phyloP scores from a whole-genome alignment of 2,797 vertebrate species.

The Amazona finschi region DNA sequence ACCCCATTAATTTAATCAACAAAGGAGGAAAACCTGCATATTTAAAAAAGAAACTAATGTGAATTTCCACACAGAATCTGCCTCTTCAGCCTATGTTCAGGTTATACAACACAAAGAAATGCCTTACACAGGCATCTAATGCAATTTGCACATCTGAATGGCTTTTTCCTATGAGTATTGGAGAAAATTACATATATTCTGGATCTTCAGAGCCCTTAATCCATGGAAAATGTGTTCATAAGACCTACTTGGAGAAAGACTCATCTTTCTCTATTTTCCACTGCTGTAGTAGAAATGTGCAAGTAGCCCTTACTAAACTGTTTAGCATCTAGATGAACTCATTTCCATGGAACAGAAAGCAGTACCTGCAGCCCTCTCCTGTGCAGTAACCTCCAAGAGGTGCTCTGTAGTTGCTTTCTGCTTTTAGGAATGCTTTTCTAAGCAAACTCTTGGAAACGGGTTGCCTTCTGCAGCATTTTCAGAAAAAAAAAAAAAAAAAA shows the following conservation, averaged over 20 bases:
- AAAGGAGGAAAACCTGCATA: not conserved
- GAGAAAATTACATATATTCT: slow-evolving; percentile 31
- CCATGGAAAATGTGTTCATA: slow-evolving; percentile 26
- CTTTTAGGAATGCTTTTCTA: not conserved
- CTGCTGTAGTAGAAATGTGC: not conserved
- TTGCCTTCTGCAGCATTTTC: not conserved
- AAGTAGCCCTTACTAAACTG: slow-evolving; percentile 17
- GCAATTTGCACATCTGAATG: not conserved
- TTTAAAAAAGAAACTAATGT: not conserved
- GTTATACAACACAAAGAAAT: not conserved
- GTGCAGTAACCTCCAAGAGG: not conserved
- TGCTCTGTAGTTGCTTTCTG: not conserved
- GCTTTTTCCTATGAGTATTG: not conserved
- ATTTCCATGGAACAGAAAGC: slow-evolving; percentile 30
- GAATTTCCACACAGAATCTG: not conserved
- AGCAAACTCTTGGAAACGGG: not conserved
- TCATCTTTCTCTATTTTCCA: slow-evolving; percentile 37
- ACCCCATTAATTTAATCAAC: not conserved
- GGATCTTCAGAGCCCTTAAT: slow-evolving; percentile 24
- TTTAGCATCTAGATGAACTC: slow-evolving; percentile 43
- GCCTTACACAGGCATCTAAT: not conserved
- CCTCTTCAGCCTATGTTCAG: not conserved
- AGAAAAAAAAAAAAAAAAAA: not conserved
- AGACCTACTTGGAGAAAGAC: not conserved
- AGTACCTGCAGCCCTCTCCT: not conserved